Conservation (phyloP, 2,888 invertebrate species). For the Antheraea assamensis region DNA sequence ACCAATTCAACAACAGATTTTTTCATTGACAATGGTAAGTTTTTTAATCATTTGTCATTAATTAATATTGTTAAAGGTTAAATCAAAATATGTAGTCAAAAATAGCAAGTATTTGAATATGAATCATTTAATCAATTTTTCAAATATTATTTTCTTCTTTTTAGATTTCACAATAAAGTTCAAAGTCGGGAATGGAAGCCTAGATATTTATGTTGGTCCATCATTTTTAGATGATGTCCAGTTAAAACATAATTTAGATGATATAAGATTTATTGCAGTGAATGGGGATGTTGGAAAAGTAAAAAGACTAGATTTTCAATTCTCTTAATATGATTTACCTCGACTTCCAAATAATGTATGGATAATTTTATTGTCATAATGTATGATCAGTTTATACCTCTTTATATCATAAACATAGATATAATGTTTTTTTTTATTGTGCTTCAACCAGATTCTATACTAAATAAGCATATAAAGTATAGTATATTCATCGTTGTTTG, state of each 20-base stretch:
- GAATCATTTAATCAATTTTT: too few relatives aligned
- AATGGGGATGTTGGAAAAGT: slow-evolving; percentile 55
- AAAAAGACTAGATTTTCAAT: slow-evolving; percentile 38
- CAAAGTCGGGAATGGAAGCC: slow-evolving; percentile 29
- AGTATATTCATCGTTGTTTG: background rate
- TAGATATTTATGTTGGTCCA: slow-evolving; percentile 36
- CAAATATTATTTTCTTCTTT: slow-evolving; percentile 28
- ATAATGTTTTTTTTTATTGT: background rate
- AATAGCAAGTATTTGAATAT: too few relatives aligned
- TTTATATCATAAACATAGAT: background rate
- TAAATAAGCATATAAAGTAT: background rate
- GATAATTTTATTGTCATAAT: background rate
- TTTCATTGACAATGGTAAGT: slow-evolving; percentile 35
- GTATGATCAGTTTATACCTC: background rate
- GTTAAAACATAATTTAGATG: slow-evolving; percentile 47
- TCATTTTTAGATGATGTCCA: slow-evolving; percentile 38
- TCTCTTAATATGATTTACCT: slow-evolving; percentile 36
- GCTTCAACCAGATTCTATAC: background rate
- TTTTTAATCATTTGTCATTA: slow-evolving; percentile 2
- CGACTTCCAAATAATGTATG: background rate
- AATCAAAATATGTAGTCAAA: too few relatives aligned
- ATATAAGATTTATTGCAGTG: slow-evolving; percentile 46
- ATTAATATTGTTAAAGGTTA: too few relatives aligned
- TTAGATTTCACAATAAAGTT: slow-evolving; percentile 41
- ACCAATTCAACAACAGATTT: slow-evolving; percentile 33